Evolutionary conservation across 1,140 invertebrate genomes (phyloP), one percentile per base, ranked within the genome.

Genomic region (Kradibia gibbosae): DNA sequence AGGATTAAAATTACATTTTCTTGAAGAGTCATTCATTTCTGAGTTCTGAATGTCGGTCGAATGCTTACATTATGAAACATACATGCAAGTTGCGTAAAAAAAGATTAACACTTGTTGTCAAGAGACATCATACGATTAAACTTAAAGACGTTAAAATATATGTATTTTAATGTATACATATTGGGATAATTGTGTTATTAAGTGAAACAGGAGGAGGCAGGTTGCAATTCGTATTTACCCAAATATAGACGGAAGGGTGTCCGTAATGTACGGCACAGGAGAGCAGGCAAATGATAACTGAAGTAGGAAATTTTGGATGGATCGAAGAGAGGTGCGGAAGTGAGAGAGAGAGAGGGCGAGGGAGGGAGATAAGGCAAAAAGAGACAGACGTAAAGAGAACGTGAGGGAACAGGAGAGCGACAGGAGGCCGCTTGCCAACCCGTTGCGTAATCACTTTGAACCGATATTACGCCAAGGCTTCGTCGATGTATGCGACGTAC

Each of bases 401-500:
- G 36, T 31, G 42, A 45, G 1, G 25, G n/a, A 62, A n/a, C 31
- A 60, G 28, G 1, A n/a, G n/a, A 62, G 15, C 0, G 50, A 34
- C 45, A 3, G 31, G n/a, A 11, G 15, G 57, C 74, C 22, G 36
- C n/a, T 62, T 13, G 62, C 62, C 53, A 79, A 79, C 50, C n/a
- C 70, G 70, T 87, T 88, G 87, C 86, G 86, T 88, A 89, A 89
- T 88, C 87, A 86, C 84, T 75, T 86, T 82, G 85, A 86, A 53
- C 53, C 74, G 53, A 75, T 81, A 81, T 84, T 78, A 85, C 78
- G 75, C 76, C 73, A 57, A 60, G 82, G 81, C 53, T 67, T 78
- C 83, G 83, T 70, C 34, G 31, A 36, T 70, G 55, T 34, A 74
- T 28, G 48, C 28, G 5, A 34, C 25, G 42, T 17, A 22, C 11